Base-by-base conservation (phyloP, 2,113 vertebrate species). In the Anoura caudifer region DNA sequence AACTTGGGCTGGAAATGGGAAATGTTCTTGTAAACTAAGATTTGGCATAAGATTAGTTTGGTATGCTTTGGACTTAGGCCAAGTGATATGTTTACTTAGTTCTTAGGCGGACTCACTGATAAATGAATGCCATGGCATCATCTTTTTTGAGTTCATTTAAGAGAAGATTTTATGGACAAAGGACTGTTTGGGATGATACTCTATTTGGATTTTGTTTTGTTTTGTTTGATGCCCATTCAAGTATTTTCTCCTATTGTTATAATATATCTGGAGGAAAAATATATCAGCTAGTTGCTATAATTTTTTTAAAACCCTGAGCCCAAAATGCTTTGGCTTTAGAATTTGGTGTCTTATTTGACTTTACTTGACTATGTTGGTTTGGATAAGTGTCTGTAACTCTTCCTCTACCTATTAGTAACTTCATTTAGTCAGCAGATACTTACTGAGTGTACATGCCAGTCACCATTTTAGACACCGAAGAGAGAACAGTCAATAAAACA, bases 211-310 rank as follows among this genome's bases (percentile, higher is more conserved):
- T 67, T 50, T 38, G n/a, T 82, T 89, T 86, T 75, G 47, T 86
- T 89, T 87, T 75, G 47, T 87, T 96, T 93, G 84, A 83, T 87
- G 76, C 76, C 84, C 45, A 61, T 41, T 72, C 61, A 88, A 47
- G 26, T 79, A 69, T 96, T 94, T 95, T 38, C 54, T 94, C 41
- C 87, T 90, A 77, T 90, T 96, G 26, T 82, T 89, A 38, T 45
- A 45, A 41, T n/a, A 10, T 84, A 63, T 82, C 69, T 96, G 43
- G 59, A 91, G 36, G 72, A 22, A 70, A 93, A 92, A 92, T 56
- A 38, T 95, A 52, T 95, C 69, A 94, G 65, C 79, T 91, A 63
- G 45, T 91, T 59, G 47, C 88, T 76, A 1, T 63, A 50, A 38
- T 90, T 24, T 90, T 45, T 94, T 77, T 56, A 52, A 96, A 94